Conservation (phyloP, 2,113 vertebrate species). For the Mobula birostris region DNA sequence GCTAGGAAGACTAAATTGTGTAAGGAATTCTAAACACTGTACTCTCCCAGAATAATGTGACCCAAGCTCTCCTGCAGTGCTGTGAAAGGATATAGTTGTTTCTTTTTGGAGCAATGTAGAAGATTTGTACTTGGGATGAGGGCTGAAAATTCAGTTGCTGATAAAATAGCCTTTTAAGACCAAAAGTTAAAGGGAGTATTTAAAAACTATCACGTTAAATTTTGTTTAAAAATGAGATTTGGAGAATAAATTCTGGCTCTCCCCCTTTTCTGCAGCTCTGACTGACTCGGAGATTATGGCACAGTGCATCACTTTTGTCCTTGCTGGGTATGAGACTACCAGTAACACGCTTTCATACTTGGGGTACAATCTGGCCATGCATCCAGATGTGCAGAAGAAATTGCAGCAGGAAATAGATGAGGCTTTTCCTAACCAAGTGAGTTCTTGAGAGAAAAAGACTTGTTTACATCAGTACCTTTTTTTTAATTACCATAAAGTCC, state of each 20-base stretch:
- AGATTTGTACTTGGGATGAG: too few species aligned
- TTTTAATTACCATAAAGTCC: not conserved
- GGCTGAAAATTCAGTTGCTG: too few species aligned
- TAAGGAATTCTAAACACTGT: too few species aligned
- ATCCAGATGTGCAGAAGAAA: conserved; percentile 56
- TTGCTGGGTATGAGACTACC: conserved; percentile 68
- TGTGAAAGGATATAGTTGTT: too few species aligned
- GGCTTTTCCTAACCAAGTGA: conserved; percentile 60
- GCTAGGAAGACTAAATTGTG: too few species aligned
- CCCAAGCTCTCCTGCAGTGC: too few species aligned
- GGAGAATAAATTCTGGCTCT: not conserved
- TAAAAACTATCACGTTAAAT: not conserved
- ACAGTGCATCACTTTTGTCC: conserved; percentile 64
- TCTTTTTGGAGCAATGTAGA: too few species aligned
- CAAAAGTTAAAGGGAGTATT: not conserved
- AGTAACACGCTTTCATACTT: conserved; percentile 57
- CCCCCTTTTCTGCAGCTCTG: conserved; percentile 52
- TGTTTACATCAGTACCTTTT: too few species aligned
- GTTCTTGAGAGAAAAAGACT: not conserved
- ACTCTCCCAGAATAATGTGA: too few species aligned
- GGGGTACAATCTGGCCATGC: conserved; percentile 57
- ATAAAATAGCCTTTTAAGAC: too few species aligned
- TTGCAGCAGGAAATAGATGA: conserved; percentile 64
- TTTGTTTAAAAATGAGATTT: not conserved
- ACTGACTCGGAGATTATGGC: conserved; percentile 64